Evolutionary conservation across 23 tunicate genomes (phyloP).

Genomic region (Corella eumyota): DNA sequence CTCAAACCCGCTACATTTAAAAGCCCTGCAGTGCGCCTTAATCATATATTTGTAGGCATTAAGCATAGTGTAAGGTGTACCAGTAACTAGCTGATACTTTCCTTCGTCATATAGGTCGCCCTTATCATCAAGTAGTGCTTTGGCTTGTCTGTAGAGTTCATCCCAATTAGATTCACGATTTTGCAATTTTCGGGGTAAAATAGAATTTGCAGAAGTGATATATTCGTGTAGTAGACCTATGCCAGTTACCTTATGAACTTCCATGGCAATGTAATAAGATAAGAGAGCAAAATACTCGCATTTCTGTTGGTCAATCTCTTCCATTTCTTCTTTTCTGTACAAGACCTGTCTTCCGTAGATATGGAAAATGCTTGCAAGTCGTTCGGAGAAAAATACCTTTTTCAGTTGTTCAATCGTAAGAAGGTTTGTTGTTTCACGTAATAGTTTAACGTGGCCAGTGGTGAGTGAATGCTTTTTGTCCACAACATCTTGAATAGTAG

Average conservation of each 20-base stretch:
- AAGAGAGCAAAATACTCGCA: constrained; percentile 22
- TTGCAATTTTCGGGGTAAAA: constrained; percentile 14
- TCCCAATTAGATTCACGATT: background rate
- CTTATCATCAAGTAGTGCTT: background rate
- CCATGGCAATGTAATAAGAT: constrained; percentile 10
- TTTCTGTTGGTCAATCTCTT: background rate
- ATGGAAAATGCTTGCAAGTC: too few species aligned
- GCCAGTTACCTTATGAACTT: constrained; percentile 4
- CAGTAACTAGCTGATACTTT: constrained; percentile 10
- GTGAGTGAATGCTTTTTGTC: too few species aligned
- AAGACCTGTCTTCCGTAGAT: too few species aligned
- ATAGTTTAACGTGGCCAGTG: too few species aligned
- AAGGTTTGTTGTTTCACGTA: too few species aligned
- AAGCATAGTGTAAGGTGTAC: constrained; percentile 18
- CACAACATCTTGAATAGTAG: too few species aligned
- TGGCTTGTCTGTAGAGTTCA: background rate
- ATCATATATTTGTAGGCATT: constrained; percentile 27
- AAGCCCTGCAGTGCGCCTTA: too few species aligned
- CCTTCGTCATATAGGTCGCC: constrained; percentile 15
- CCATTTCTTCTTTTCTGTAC: constrained; percentile 12
- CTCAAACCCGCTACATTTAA: too few species aligned
- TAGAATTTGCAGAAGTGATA: constrained; percentile 30
- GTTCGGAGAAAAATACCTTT: constrained; percentile 8
- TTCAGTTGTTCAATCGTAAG: background rate
- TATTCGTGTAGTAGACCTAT: constrained; percentile 15